Evolutionary conservation across 1,140 invertebrate species (phyloP).

Genomic region (Drosophila takahashii): DNA sequence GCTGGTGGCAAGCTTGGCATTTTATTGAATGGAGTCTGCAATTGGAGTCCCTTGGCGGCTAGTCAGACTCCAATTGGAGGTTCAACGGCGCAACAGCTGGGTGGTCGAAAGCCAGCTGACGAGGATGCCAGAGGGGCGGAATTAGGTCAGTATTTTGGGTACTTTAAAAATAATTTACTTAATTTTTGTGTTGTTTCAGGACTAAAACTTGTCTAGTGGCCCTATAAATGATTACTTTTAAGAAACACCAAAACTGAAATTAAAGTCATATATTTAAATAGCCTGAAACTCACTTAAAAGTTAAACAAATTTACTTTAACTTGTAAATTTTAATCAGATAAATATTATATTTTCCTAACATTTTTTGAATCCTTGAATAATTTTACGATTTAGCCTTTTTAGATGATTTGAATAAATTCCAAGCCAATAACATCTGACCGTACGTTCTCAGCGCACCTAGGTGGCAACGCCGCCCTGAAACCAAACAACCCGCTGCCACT

Average conservation of each 20-base stretch:
- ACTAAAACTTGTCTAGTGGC: neutral
- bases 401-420: neutral
- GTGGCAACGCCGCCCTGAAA: constrained; percentile 58
- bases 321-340: neutral
- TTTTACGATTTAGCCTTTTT: too few relatives aligned
- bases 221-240: neutral
- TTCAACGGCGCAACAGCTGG: constrained; percentile 47
- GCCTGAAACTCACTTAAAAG: neutral
- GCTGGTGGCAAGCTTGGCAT: constrained; percentile 51
- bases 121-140: constrained; percentile 49
- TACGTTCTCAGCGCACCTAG: neutral
- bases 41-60: constrained; percentile 41
- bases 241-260: neutral
- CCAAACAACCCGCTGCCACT: constrained; percentile 64
- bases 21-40: constrained; percentile 55
- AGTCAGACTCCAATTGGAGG: constrained; percentile 20
- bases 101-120: constrained; percentile 50
- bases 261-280: neutral
- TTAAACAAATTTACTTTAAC: neutral
- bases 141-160: neutral
- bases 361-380: neutral
- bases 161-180: neutral
- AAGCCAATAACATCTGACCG: constrained; percentile 9
- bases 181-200: neutral
- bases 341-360: neutral